Conservation (phyloP, 2,888 invertebrate genomes). For the Petrolisthes cinctipes region DNA sequence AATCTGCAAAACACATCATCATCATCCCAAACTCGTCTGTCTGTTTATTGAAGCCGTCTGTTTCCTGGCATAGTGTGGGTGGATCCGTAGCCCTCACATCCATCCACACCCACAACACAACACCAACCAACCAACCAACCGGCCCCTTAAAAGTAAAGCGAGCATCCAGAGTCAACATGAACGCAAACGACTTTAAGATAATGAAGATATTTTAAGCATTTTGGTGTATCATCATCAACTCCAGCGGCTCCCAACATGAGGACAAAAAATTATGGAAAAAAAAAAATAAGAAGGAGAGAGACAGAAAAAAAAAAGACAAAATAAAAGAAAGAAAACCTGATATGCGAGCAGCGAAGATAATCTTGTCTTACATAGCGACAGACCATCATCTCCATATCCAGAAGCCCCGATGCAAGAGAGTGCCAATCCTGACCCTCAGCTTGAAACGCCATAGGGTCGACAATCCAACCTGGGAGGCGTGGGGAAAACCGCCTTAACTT, state of each 20-base stretch:
- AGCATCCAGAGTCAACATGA: neutral
- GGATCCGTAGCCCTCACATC: no score
- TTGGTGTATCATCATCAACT: neutral
- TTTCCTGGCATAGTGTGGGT: no score
- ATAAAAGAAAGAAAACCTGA: slow-evolving; percentile 6
- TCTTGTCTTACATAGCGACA: slow-evolving; percentile 51
- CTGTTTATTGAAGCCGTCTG: no score
- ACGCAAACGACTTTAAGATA: neutral
- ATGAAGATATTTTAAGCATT: slow-evolving; percentile 26
- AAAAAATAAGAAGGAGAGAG: no score
- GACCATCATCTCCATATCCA: slow-evolving; percentile 60
- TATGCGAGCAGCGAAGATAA: slow-evolving; percentile 50
- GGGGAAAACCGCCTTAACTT: no score
- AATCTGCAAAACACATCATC: no score
- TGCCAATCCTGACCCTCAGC: neutral
- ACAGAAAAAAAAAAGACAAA: no score
- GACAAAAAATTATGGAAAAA: neutral
- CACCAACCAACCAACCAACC: neutral
- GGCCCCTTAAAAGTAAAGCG: neutral
- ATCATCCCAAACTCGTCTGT: no score
- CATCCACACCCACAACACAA: neutral
- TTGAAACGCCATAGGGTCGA: no score
- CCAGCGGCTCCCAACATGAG: neutral
- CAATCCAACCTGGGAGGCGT: no score
- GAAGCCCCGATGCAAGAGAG: slow-evolving; percentile 24